phyloP scores from a whole-genome alignment of 92 coral and sea anemone genomes.

The Heteractis magnifica region DNA sequence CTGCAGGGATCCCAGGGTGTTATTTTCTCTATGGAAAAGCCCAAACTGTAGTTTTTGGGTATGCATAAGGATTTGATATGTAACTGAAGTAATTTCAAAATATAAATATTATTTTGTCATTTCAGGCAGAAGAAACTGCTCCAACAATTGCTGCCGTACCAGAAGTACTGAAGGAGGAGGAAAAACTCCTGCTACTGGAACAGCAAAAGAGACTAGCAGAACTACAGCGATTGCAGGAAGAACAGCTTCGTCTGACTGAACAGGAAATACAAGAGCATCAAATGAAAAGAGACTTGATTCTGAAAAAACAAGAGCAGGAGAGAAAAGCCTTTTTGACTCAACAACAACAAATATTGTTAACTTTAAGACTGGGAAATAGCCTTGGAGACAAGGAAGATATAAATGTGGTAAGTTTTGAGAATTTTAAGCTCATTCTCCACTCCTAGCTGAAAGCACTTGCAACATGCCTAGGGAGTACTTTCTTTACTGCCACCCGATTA shows the following conservation, averaged over 20 bases:
- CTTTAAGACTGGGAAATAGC: slow-evolving; percentile 23
- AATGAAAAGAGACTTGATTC: slow-evolving; percentile 77
- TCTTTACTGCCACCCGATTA: too few species aligned
- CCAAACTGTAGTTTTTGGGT: too few species aligned
- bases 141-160: slow-evolving; percentile 19
- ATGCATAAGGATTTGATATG: too few species aligned
- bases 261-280: slow-evolving; percentile 89
- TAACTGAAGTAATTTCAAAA: too few species aligned
- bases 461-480: too few species aligned
- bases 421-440: neutral
- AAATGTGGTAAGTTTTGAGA: neutral
- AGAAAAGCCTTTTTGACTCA: slow-evolving; percentile 57
- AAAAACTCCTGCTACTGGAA: slow-evolving; percentile 57
- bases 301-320: slow-evolving; percentile 91
- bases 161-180: slow-evolving; percentile 35
- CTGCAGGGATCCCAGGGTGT: too few species aligned
- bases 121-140: slow-evolving; percentile 36
- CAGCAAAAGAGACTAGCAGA: slow-evolving; percentile 68
- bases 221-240: slow-evolving; percentile 77
- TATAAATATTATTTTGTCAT: neutral
- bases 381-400: neutral
- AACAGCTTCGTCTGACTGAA: slow-evolving; percentile 82
- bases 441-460: neutral
- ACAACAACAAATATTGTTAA: slow-evolving; percentile 22
- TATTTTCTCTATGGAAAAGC: too few species aligned